phyloP scores from a whole-genome alignment of 2,797 vertebrate species.

The Eidolon dupreanum region DNA sequence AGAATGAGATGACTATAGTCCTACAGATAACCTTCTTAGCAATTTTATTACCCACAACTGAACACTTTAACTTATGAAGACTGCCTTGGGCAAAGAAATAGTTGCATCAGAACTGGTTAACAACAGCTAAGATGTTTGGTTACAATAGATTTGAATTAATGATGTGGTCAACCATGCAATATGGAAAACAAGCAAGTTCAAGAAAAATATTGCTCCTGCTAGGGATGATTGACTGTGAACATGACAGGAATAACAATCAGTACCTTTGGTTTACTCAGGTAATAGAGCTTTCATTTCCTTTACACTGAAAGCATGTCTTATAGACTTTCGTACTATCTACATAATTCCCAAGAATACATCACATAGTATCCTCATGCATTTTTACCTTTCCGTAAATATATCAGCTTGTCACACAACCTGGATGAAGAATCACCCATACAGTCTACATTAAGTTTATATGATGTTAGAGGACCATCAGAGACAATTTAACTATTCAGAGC shows the following conservation, averaged over 20 bases:
- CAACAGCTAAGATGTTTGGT: background rate
- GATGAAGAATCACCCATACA: background rate
- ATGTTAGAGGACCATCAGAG: background rate
- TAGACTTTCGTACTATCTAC: background rate
- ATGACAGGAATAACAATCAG: background rate
- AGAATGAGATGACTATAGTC: background rate
- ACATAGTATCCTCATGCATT: background rate
- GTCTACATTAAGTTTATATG: background rate
- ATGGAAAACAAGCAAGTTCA: conserved; percentile 20
- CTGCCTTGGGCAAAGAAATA: background rate
- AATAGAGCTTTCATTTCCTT: background rate
- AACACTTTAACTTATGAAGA: background rate
- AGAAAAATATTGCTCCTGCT: background rate
- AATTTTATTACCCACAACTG: background rate
- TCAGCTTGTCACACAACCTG: background rate
- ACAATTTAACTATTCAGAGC: background rate
- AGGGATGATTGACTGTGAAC: background rate
- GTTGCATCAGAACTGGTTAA: background rate
- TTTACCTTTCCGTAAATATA: background rate
- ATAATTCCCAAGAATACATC: background rate
- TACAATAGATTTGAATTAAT: background rate
- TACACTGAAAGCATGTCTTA: background rate
- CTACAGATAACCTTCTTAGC: background rate
- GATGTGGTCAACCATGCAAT: background rate
- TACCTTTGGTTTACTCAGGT: background rate